These are phyloP conservation scores for Tachyglossus aculeatus DNA, from an alignment of 2,797 vertebrate genomes.

Conservation along the genomic window DNA sequence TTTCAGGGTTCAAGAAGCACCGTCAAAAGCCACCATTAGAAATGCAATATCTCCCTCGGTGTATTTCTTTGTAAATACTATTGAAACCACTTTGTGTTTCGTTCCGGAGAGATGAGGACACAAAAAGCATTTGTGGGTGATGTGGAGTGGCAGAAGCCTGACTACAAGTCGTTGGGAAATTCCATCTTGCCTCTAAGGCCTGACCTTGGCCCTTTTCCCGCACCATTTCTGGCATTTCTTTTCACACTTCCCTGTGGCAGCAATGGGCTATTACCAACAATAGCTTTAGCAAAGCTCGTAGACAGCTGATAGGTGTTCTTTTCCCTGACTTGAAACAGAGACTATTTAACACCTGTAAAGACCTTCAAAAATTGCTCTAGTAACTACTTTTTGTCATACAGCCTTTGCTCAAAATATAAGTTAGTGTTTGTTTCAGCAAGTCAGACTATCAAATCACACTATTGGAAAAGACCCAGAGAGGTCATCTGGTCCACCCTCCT, in stretches of 20 bases:
- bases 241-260: rapidly evolving
- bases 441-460: too few species aligned
- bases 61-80: not conserved
- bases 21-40: not conserved
- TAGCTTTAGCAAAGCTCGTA: not conserved
- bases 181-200: rapidly evolving
- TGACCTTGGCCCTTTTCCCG: too few species aligned
- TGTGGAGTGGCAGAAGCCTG: not conserved
- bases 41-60: not conserved
- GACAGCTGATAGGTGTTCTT: rapidly evolving
- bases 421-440: too few species aligned
- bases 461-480: too few species aligned
- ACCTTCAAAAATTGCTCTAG: too few species aligned
- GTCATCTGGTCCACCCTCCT: too few species aligned
- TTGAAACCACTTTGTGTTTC: not conserved
- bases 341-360: rapidly evolving
- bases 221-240: rapidly evolving
- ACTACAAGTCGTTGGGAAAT: rapidly evolving
- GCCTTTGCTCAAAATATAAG: too few species aligned
- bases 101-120: not conserved
- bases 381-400: too few species aligned
- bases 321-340: not conserved
- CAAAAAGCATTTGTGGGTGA: not conserved
- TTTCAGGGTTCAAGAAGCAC: not conserved
- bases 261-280: not conserved